Percentiles rank a stretch among this genome's conserved stretches.
Conservation (phyloP, 2,888 invertebrate genomes). For the Ellobium chinense region DNA sequence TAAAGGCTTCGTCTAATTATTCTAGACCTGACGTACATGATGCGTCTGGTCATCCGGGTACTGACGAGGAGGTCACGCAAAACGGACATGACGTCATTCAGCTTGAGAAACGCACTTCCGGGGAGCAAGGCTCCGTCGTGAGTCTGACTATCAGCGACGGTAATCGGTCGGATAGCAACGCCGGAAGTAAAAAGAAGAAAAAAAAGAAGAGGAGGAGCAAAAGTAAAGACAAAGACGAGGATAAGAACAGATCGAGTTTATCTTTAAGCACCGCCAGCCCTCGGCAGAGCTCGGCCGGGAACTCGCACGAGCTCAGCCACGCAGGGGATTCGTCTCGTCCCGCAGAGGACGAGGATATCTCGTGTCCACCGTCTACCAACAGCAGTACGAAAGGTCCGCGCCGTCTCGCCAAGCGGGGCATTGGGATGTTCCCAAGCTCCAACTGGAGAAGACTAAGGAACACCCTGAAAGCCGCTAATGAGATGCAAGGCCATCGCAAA, state of each 20-base stretch:
- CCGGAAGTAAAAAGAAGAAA: not conserved
- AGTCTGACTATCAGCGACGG: not conserved
- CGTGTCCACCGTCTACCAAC: not conserved
- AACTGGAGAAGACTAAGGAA: slow-evolving; percentile 95
- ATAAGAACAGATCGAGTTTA: not conserved
- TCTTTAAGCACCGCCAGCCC: not conserved
- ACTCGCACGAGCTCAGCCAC: not conserved
- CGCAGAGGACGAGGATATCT: not conserved
- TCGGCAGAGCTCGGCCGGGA: not conserved
- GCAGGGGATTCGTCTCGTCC: too few relatives aligned
- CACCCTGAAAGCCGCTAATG: slow-evolving; percentile 81
- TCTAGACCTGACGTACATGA: not conserved
- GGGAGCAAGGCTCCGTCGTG: not conserved
- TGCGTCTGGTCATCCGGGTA: not conserved
- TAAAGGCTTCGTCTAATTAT: too few relatives aligned
- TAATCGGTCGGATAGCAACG: not conserved
- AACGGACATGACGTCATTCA: not conserved
- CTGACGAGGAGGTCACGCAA: not conserved
- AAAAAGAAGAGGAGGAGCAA: not conserved
- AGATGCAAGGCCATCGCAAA: slow-evolving; percentile 60
- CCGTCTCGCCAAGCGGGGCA: slow-evolving; percentile 22
- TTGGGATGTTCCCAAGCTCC: slow-evolving; percentile 48
- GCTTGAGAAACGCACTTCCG: not conserved
- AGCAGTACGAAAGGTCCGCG: slow-evolving; percentile 29
- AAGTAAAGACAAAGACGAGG: not conserved